Evolutionary conservation across 2,113 vertebrate species (phyloP), one percentile per base, ranked within the genome.

Genomic region (Gopherus evgoodei): DNA sequence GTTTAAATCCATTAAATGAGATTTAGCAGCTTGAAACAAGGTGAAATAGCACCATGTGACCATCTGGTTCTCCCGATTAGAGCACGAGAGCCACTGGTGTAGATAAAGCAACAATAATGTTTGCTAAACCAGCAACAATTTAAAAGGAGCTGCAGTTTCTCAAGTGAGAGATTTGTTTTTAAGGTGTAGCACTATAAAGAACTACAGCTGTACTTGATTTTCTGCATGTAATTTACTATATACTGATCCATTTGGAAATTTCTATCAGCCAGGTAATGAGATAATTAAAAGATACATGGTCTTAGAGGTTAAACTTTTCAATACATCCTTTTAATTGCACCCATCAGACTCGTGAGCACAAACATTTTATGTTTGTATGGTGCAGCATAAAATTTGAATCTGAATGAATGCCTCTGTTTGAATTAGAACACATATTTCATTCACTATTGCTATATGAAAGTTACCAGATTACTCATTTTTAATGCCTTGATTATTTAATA

Each of bases 41-140:
- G 29, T n/a, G 65, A 69, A 94, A n/a, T 1, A 78, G 7, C 35
- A 88, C 42, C 53, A 87, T 84, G 21, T 52, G 52, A 83, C 93
- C 57, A n/a, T 91, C 81, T 12, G 50, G 1, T 19, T 1, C 76
- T 54, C 22, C 1, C 1, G 53, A 69, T 42, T 35, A 13, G 21
- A 47, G 49, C 56, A 3, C 1, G 1, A 69, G 83, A 92, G 2
- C 3, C 11, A 22, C 44, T 0, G 1, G 56, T 17, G n/a, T 11
- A 81, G 8, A 72, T 72, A 38, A 72, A 90, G 54, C 65, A 81
- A 38, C 56, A 86, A 13, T 0, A 3, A 83, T 69, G 7, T 35
- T 57, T 49, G 38, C 56, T 83, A 56, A 93, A 89, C 25, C 22
- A 78, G 56, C 25, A 6, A 50, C 49, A 35, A 42, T 89, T 31